Evolutionary conservation across 2,888 invertebrate species (phyloP), one percentile per base, ranked within the genome.

Genomic region (Epistrophella euchroma): DNA sequence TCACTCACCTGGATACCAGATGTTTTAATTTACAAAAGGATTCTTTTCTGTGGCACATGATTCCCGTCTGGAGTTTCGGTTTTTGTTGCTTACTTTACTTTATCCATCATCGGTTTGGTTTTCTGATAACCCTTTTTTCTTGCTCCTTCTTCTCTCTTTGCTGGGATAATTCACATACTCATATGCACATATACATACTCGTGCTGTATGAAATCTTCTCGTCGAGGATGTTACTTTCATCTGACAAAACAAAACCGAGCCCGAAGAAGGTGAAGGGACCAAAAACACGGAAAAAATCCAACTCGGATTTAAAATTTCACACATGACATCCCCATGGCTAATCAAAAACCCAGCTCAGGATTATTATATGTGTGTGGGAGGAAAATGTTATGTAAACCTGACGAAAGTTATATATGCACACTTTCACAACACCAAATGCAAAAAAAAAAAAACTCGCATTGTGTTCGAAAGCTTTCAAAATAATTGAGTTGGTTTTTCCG

Each of bases 1-100:
- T 86, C 86, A 86, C 86, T 86, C 86, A 86, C 81, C 86, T 82
- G 86, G 71, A 86, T 81, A 78, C 77, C 86, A 86, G 86, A 86
- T 86, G 86, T 86, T 86, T 86, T 73, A 86, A 82, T 86, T 86
- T 86, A 74, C 81, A 86, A 82, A 82, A 82, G 86, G 86, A 86
- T 86, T 81, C 86, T 56, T 78, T 86, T 78, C 73, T 81, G 52
- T 77, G 79, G 79, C 76, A 80, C 72, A 76, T 72, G 76, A 55
- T 72, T 68, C 71, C 43, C 75, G 68, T 68, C 68, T 68, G 52
- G 68, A n/a, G 22, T 52, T 62, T 66, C 35, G 43, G 19, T 52
- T 75, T 60, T 32, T 64, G 64, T 64, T 66, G 45, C 64, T 47
- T 68, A n/a, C n/a, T 75, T 82, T 66, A 28, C 52, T 68, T 71